Conservation (phyloP, 2,888 invertebrate species). For the Epinotia bilunana region DNA sequence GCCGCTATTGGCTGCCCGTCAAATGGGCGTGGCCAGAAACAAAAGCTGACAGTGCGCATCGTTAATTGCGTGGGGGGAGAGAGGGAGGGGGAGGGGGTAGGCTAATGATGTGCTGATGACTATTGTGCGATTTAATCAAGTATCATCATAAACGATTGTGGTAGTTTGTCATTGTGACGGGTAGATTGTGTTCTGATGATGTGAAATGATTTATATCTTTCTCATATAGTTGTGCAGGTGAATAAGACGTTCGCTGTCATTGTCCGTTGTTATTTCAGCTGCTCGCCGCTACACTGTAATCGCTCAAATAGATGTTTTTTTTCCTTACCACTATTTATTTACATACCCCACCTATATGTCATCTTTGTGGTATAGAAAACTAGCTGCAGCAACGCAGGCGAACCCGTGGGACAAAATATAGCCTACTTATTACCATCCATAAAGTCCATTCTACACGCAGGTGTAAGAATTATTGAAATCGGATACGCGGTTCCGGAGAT, state of each 20-base stretch:
- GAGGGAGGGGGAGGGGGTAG: constrained; percentile 16
- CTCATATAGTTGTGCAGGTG: background rate
- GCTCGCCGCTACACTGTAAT: no score
- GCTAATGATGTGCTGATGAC: constrained; percentile 36
- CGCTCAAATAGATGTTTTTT: no score
- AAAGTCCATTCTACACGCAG: no score
- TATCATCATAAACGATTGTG: constrained; percentile 8
- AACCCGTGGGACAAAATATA: no score
- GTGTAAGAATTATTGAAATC: no score
- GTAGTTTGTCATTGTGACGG: constrained; percentile 29
- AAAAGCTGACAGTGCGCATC: constrained; percentile 42
- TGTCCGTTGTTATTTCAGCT: background rate
- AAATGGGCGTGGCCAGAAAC: constrained; percentile 53
- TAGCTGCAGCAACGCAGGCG: no score
- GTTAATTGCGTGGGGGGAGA: constrained; percentile 17
- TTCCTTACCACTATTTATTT: no score
- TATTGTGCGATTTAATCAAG: constrained; percentile 35
- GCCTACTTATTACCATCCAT: no score
- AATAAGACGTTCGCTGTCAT: background rate
- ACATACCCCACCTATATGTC: no score
- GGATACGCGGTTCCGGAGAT: no score
- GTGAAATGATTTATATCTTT: constrained; percentile 26
- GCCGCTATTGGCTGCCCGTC: constrained; percentile 63
- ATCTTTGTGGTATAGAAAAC: no score
- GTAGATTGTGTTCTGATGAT: constrained; percentile 20